Evolutionary conservation across 2,888 invertebrate genomes (phyloP), one percentile per base, ranked within the genome.

Genomic region (Eupithecia centaureata): DNA sequence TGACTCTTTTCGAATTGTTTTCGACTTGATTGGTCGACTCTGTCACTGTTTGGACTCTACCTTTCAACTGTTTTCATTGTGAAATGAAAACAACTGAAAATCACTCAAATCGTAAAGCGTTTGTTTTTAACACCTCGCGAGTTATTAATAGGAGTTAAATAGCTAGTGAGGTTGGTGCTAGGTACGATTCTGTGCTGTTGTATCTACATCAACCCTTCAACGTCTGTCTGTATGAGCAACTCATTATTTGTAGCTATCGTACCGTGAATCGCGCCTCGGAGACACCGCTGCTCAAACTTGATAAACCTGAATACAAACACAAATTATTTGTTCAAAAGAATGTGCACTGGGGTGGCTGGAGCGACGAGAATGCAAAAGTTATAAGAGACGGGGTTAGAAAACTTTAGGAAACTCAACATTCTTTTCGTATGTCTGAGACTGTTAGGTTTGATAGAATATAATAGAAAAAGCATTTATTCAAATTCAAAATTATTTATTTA

Each of bases 201-300:
- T 10, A 1, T 57, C 8, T 18, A 4, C 4, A 5, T 32, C 32
- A 30, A 57, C 12, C 57, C 56, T 12, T n/a, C 47, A 47, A n/a
- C 32, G 63, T 56, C 68, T 58, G 61, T 62, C 27, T 61, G 30
- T 71, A 71, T 64, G 72, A 68, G 70, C 72, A 70, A 72, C 79
- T 82, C 80, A 82, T 82, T 82, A 82, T 82, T 79, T 79, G 77
- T 72, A 78, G 32, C 68, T 77, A 73, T 70, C 80, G 76, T 77
- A 73, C 70, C 82, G 76, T 82, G 75, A 80, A 82, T 73, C 71
- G 64, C 71, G 66, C 64, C 65, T 63, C 47, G 63, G 56, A 38
- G 62, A 69, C 70, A 59, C 60, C 33, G 25, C 62, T 59, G 22
- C 62, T 61, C 67, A 76, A 66, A 68, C 74, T 73, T 62, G 27